A percentile compares a stretch with the other conserved stretches of the same genome.
These are phyloP conservation scores for Plestiodon gilberti DNA, from an alignment of 2,113 vertebrate species.

Conservation along the genomic window DNA sequence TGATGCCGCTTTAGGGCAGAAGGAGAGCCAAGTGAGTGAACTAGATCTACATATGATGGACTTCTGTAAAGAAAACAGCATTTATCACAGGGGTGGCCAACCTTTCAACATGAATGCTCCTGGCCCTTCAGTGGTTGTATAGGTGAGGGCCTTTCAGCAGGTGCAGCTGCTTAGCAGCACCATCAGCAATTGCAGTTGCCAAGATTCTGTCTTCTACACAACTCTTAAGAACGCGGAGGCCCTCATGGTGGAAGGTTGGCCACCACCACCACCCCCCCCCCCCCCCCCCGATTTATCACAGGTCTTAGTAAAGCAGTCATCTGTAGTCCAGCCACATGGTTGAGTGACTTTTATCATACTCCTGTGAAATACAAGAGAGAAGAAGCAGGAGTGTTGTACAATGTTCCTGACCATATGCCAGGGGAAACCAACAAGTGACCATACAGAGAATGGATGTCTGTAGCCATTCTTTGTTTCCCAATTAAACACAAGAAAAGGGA, in stretches of 20 bases:
- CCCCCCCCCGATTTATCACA: neutral
- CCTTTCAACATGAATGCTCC: too few species aligned
- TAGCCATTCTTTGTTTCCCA: neutral
- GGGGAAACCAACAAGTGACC: neutral
- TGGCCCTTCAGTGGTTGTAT: too few species aligned
- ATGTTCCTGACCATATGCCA: neutral
- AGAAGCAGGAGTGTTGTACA: neutral
- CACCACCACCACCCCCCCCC: too few species aligned
- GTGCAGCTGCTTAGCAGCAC: too few species aligned
- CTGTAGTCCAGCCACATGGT: neutral
- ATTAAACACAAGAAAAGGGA: neutral
- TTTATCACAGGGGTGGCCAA: too few species aligned
- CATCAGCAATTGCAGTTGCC: too few species aligned
- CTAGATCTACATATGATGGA: too few species aligned
- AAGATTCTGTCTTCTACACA: too few species aligned
- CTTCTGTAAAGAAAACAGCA: too few species aligned
- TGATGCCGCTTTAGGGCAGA: neutral
- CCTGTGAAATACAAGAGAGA: neutral
- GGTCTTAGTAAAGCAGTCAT: neutral
- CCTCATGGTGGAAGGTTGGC: too few species aligned
- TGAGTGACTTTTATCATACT: neutral
- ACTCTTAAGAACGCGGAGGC: too few species aligned
- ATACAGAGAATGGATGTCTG: neutral
- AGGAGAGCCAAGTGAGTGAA: neutral
- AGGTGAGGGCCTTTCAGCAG: too few species aligned